Percentiles rank a stretch among this genome's conserved stretches.
Conservation (phyloP, 2,797 vertebrate species). For the Emydoidea blandingii region DNA sequence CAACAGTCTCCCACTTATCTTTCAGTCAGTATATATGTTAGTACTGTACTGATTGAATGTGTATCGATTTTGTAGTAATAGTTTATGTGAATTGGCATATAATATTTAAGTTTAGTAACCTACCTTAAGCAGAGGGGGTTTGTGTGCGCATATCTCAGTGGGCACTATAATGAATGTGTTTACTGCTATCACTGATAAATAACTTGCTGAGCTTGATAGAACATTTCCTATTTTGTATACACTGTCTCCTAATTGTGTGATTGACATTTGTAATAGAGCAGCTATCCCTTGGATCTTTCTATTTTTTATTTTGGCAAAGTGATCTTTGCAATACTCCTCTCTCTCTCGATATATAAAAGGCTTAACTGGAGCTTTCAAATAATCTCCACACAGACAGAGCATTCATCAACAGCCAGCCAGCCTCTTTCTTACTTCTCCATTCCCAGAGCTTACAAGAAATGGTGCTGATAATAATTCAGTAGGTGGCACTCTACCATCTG, state of each 20-base stretch:
- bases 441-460: slow-evolving; percentile 36
- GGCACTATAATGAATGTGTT: not conserved
- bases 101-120: slow-evolving; percentile 9
- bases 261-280: slow-evolving; percentile 32
- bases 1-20: not conserved
- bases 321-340: slow-evolving; percentile 26
- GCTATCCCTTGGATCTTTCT: slow-evolving; percentile 14
- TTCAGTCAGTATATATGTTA: not conserved
- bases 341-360: slow-evolving; percentile 24
- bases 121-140: slow-evolving; percentile 4
- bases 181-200: slow-evolving; percentile 27
- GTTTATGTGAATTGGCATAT: not conserved
- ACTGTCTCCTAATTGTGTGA: slow-evolving; percentile 22
- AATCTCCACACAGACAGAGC: not conserved
- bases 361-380: slow-evolving; percentile 56
- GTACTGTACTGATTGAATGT: not conserved
- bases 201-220: slow-evolving; percentile 26
- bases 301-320: slow-evolving; percentile 41
- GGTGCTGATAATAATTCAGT: slow-evolving; percentile 31
- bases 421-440: slow-evolving; percentile 36
- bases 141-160: not conserved
- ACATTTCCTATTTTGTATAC: slow-evolving; percentile 7
- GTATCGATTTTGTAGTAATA: slow-evolving; percentile 8
- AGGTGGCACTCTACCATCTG: slow-evolving; percentile 16
- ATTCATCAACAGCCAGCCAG: slow-evolving; percentile 42